Evolutionary conservation across 1,140 invertebrate species (phyloP).

Genomic region (Cydia splendana): DNA sequence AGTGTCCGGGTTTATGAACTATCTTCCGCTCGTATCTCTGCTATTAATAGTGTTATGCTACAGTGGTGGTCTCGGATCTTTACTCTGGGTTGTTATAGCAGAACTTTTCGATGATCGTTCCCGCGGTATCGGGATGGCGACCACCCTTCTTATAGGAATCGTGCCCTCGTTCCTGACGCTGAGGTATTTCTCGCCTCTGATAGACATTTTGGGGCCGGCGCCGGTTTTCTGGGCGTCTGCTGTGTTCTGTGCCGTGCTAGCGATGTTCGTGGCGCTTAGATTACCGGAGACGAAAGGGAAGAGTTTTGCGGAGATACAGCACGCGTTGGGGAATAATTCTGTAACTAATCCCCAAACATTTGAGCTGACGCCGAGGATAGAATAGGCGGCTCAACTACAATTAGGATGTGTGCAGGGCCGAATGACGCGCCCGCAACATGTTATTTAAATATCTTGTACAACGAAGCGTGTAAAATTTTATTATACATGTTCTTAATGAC

Average conservation of each 20-base stretch:
- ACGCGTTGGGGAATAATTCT: background rate
- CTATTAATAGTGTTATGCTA: constrained; percentile 78
- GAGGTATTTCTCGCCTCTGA: background rate
- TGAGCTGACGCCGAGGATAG: no score
- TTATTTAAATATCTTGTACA: no score
- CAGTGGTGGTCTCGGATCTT: constrained; percentile 65
- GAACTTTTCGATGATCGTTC: constrained; percentile 45
- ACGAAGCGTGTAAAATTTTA: no score
- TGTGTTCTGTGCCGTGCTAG: background rate
- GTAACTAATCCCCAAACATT: no score
- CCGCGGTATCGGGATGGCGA: constrained; percentile 41
- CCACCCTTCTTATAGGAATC: constrained; percentile 46
- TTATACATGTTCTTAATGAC: no score
- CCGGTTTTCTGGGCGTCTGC: background rate
- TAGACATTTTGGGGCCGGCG: background rate
- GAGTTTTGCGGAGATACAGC: constrained; percentile 2
- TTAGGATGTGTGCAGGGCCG: no score
- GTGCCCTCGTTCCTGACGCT: background rate
- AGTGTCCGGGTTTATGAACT: constrained; percentile 61
- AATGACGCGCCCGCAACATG: no score
- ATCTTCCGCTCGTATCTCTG: constrained; percentile 81
- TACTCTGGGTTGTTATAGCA: constrained; percentile 40
- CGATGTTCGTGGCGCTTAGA: background rate
- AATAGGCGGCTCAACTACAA: no score
- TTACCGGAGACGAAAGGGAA: background rate